A percentile compares a stretch with the other conserved stretches of the same genome.
Conservation (phyloP, 2,113 vertebrate genomes). For the Nothocercus nigrocapillus region DNA sequence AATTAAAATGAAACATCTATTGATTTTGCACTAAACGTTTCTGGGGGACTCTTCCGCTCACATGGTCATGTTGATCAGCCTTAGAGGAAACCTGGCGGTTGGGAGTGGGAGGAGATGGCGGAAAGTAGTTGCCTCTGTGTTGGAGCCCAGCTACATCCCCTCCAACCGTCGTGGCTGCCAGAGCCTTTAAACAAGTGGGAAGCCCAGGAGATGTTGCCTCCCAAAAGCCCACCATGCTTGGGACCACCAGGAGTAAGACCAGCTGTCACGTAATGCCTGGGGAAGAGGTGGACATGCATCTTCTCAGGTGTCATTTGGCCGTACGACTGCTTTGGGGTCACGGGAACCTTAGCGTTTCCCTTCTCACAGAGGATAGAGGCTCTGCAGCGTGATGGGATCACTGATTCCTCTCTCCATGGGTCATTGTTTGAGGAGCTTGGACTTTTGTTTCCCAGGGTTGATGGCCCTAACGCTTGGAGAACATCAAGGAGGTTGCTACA, state of each 20-base stretch:
- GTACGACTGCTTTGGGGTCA: background rate
- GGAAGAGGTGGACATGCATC: accelerated
- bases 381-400: accelerated
- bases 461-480: background rate
- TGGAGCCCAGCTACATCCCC: too few species aligned
- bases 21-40: background rate
- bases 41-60: background rate
- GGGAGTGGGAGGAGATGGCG: too few species aligned
- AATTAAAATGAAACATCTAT: background rate
- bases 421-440: background rate
- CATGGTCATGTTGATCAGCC: background rate
- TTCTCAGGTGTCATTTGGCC: background rate
- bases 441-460: background rate
- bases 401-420: background rate
- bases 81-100: background rate
- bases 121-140: accelerated
- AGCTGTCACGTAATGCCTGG: too few species aligned
- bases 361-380: background rate
- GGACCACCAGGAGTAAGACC: too few species aligned
- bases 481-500: background rate
- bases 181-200: too few species aligned
- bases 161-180: too few species aligned
- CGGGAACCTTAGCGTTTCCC: accelerated
- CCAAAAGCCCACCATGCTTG: too few species aligned
- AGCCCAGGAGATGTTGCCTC: too few species aligned